phyloP scores from a whole-genome alignment of 2,888 invertebrate species.

The Eupithecia centaureata region DNA sequence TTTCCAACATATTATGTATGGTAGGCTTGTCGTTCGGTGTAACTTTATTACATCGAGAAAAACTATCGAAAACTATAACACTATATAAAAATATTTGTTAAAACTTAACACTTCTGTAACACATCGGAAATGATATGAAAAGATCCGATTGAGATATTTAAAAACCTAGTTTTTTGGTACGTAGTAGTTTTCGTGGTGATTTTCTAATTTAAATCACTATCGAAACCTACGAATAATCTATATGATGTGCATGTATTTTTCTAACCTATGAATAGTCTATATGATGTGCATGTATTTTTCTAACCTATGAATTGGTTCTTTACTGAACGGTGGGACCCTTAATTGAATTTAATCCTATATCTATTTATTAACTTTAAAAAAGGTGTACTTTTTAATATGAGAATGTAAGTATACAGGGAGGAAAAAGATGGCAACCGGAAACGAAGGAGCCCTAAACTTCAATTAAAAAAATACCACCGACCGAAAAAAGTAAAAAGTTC shows the following conservation, averaged over 20 bases:
- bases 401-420: neutral
- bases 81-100: neutral
- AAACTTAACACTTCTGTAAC: neutral
- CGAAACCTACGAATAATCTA: neutral
- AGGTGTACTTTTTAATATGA: neutral
- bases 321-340: conserved; percentile 27
- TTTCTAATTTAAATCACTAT: neutral
- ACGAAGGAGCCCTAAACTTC: too few species aligned
- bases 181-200: too few species aligned
- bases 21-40: too few species aligned
- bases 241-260: conserved; percentile 5
- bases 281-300: conserved; percentile 6
- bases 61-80: neutral
- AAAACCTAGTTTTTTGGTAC: too few species aligned
- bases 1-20: neutral
- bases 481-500: too few species aligned
- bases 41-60: too few species aligned
- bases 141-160: too few species aligned
- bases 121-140: neutral
- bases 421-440: too few species aligned
- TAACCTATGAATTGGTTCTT: conserved; percentile 24
- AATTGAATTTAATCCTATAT: conserved; percentile 28
- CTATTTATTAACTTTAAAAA: too few species aligned
- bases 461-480: too few species aligned
- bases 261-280: conserved; percentile 8